These are phyloP conservation scores for Cordilura impudica DNA, from an alignment of 2,888 invertebrate genomes.

Conservation along the genomic window DNA sequence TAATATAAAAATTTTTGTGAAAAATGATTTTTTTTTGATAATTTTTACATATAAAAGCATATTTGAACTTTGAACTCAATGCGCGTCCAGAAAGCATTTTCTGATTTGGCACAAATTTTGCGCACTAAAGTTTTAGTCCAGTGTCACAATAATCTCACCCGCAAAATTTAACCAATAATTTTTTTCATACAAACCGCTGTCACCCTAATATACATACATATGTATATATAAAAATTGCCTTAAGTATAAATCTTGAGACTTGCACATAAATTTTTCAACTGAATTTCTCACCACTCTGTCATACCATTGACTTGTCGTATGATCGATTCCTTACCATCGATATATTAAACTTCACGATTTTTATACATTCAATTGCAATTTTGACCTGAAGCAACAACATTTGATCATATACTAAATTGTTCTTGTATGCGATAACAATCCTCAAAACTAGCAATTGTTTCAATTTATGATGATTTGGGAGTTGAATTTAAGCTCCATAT, in stretches of 20 bases:
- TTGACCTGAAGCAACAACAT: conserved; percentile 39
- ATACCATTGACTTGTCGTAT: neutral
- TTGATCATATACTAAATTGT: conserved; percentile 33
- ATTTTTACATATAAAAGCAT: no score
- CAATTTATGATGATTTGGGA: conserved; percentile 8
- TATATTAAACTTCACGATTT: conserved; percentile 8
- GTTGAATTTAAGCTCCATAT: no score
- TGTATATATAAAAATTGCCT: neutral
- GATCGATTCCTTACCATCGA: neutral
- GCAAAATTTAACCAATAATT: no score
- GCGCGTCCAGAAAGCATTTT: no score
- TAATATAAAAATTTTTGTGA: no score
- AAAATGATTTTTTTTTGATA: no score
- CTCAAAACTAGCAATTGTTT: conserved; percentile 34
- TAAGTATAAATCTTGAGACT: neutral
- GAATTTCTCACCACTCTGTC: conserved; percentile 25
- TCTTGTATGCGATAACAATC: conserved; percentile 45
- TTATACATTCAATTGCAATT: conserved; percentile 42
- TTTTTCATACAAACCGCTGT: no score
- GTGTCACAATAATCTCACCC: no score
- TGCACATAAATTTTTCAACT: neutral
- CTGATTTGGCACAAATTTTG: no score
- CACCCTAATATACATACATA: no score
- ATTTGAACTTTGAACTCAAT: no score
- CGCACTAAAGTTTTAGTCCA: no score